Evolutionary conservation across 2,888 invertebrate genomes (phyloP).

Genomic region (Fissipunctia ypsillon): DNA sequence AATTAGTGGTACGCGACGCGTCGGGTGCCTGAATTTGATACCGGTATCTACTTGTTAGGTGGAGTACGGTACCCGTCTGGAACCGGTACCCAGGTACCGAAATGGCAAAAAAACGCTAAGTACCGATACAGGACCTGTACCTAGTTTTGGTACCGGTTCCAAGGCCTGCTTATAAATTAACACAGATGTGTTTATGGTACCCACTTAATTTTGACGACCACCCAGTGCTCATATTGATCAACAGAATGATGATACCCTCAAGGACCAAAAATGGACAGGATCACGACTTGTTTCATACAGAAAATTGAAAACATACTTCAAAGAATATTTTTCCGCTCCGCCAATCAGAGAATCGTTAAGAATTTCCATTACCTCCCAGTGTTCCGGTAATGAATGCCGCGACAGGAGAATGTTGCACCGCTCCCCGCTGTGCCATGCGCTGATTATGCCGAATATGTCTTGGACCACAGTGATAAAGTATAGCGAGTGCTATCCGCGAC

Average conservation of each 20-base stretch:
- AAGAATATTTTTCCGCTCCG: slow-evolving; percentile 24
- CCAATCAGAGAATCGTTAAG: slow-evolving; percentile 30
- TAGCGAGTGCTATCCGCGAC: no score
- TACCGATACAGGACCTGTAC: no score
- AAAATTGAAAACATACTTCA: slow-evolving; percentile 1
- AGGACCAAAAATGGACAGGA: background rate
- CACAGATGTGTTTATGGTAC: background rate
- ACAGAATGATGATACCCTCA: background rate
- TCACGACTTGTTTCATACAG: background rate
- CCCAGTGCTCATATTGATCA: no score
- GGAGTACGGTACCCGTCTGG: no score
- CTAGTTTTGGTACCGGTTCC: no score
- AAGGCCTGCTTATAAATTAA: background rate
- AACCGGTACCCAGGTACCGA: no score
- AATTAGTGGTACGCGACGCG: no score
- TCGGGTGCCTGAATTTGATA: no score
- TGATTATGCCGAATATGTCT: slow-evolving; percentile 27
- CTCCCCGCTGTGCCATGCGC: background rate
- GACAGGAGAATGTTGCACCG: slow-evolving; percentile 24
- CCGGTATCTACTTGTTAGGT: no score
- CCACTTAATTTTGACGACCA: background rate
- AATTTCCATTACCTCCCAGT: slow-evolving; percentile 35
- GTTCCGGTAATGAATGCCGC: slow-evolving; percentile 29
- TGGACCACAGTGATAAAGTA: background rate
- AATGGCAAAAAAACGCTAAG: no score